Evolutionary conservation across 2,888 invertebrate species (phyloP), one percentile per base, ranked within the genome.

Genomic region (Xiphydria camelus): DNA sequence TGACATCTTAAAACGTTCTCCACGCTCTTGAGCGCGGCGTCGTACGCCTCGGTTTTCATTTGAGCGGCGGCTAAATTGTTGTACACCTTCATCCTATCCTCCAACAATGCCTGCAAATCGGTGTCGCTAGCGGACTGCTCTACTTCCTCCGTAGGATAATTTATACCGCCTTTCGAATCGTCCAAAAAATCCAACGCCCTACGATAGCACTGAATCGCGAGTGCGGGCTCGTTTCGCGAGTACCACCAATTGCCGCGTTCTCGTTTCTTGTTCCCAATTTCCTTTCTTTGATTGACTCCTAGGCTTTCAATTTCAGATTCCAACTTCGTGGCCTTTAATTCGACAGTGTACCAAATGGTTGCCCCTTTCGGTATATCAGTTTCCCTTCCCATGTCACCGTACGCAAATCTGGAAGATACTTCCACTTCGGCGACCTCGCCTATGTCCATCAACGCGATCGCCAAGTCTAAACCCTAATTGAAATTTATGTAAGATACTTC

Each of bases 11-110:
- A 77, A 2, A 95, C 95, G 66, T 85, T 82, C 38, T 90, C 88
- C 19, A 94, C 87, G 5, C 92, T 91, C 74, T 85, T 82, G 17
- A 94, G 78, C 4, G 94, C 94, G 6, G 90, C 87, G 59, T 92
- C 91, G 69, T 84, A 91, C 5, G 91, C 88, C 42, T 89, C 86
- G 25, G 90, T 86, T 79, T 92, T 94, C 56, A 95, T 82, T 77
- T 95, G 94, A 9, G 94, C 91, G 51, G 92, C 91, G 9, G 94
- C 94, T 81, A 95, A 83, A 72, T 96, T 96, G 71, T 95, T 95
- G 64, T 89, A 88, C 1, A 93, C 90, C 63, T 90, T 86, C 39
- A 94, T 78, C 52, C 92, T 79, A 66, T 91, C 90, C 41, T 92
- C 91, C 20, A 93, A 68, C 38, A 94, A 68, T 23, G 80, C 75